Evolutionary conservation across 2,113 vertebrate species (phyloP).

Genomic region (Actenoides lindsayi): DNA sequence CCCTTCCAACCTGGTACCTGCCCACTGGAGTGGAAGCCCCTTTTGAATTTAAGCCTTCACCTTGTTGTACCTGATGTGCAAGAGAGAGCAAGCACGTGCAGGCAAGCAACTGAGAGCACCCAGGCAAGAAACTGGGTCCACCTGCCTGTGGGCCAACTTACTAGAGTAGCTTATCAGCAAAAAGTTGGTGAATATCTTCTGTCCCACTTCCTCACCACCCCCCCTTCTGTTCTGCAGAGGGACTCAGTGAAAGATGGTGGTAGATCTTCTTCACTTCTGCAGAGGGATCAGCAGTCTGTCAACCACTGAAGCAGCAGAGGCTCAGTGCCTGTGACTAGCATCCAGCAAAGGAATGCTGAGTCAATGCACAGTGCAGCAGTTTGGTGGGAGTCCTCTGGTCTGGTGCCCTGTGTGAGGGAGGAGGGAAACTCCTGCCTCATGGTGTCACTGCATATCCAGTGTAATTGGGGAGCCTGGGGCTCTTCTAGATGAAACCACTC

Average conservation of each 20-base stretch:
- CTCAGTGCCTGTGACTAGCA: background rate
- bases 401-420: background rate
- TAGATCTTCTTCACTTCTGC: background rate
- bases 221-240: background rate
- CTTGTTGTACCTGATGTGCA: background rate
- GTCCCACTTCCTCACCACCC: background rate
- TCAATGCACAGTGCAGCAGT: background rate
- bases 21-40: constrained; percentile 13
- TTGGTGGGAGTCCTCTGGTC: background rate
- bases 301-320: background rate
- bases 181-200: background rate
- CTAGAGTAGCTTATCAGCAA: background rate
- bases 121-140: background rate
- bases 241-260: background rate
- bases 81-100: background rate
- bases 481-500: background rate
- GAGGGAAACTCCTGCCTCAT: background rate
- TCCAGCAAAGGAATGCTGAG: background rate
- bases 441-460: background rate
- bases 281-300: background rate
- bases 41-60: constrained; percentile 13
- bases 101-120: background rate
- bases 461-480: background rate
- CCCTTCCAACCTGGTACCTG: constrained; percentile 10
- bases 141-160: background rate